phyloP scores from a whole-genome alignment of 2,797 vertebrate species.

The Todus mexicanus region DNA sequence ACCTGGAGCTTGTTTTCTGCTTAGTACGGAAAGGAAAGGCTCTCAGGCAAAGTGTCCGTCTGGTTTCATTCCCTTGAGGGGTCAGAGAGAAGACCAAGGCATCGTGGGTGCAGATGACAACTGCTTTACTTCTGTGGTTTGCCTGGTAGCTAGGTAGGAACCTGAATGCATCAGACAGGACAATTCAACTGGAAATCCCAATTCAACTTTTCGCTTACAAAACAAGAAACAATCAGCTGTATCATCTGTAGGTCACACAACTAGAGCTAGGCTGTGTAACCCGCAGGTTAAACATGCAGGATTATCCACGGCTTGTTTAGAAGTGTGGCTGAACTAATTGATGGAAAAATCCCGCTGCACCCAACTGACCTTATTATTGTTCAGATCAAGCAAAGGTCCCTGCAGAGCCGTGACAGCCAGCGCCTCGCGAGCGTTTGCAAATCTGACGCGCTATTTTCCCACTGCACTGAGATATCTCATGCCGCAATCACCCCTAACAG shows the following conservation, averaged over 20 bases:
- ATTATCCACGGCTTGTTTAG: background rate
- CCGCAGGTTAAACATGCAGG: slow-evolving; percentile 24
- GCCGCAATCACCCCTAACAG: background rate
- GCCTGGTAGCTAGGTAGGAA: background rate
- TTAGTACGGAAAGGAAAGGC: background rate
- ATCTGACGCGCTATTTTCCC: background rate
- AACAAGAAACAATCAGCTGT: background rate
- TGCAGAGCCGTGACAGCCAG: background rate
- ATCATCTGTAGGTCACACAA: background rate
- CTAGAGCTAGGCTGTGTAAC: background rate
- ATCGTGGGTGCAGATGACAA: background rate
- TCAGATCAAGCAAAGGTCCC: background rate
- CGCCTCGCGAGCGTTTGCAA: background rate
- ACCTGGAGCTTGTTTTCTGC: background rate
- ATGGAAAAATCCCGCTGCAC: background rate
- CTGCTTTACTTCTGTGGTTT: background rate
- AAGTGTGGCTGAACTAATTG: background rate
- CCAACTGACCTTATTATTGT: background rate
- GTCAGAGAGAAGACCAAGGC: background rate
- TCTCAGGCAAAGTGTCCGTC: background rate
- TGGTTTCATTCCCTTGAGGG: background rate
- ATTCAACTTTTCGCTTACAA: background rate
- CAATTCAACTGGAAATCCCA: background rate
- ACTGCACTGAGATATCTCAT: background rate
- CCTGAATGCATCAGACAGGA: background rate